Base-by-base conservation (phyloP, 2,888 invertebrate genomes). In the Plagiodera versicolora region DNA sequence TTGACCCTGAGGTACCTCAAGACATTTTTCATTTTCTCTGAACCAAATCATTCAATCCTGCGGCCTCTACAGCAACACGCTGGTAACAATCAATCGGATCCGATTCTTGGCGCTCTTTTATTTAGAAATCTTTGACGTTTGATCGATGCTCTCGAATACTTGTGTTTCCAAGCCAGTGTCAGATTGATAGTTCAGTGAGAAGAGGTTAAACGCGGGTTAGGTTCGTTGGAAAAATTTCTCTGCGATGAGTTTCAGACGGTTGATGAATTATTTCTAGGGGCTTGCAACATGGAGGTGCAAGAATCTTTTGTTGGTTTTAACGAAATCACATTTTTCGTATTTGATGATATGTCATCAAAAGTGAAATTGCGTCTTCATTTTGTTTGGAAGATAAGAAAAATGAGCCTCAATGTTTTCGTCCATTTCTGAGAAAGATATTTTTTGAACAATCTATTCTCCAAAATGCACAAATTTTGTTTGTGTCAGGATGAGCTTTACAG, bases 121-220 rank as follows among this genome's bases (percentile, higher is more conserved):
- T 74, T 71, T 70, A 67, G 64, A 66, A 70, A 69, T 68, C 66
- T 66, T 60, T 69, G 73, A 72, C 71, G 65, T 64, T 65, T 74
- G 75, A 75, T 72, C 73, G 75, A 76, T 75, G 74, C 64, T 58
- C 61, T 69, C 71, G 75, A 70, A 75, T 75, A 75, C 66, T 72
- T 76, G 75, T 74, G 69, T 71, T 75, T 76, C 75, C 73, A 70
- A 74, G 73, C 66, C 60, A 59, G 68, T 68, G 64, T 65, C 70
- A 72, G 69, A 75, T 75, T 73, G 74, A 75, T 75, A 71, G 75
- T 72, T 71, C 67, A 72, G 67, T 69, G 61, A 66, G 65, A 66
- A 68, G 59, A 74, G 74, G 74, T 74, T 74, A 74, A 74, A 67
- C 65, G 68, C 72, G 70, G 67, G 72, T 72, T 71, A 74, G 71